Conservation (phyloP, 1,140 invertebrate species). For the Lordiphosa clarofinis region DNA sequence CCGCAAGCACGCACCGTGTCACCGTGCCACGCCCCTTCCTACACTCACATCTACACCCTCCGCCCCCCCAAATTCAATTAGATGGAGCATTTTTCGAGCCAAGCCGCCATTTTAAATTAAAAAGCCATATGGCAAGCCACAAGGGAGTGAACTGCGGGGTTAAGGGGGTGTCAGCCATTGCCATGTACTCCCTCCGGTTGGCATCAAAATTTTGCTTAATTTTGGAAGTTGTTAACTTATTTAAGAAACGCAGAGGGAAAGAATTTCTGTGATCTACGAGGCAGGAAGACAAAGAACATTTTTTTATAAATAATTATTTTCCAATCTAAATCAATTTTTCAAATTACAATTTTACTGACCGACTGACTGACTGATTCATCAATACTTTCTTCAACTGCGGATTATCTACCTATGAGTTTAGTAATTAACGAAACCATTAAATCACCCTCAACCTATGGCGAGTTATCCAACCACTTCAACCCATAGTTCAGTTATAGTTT, state of each 20-base stretch:
- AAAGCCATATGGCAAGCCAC: constrained; percentile 6
- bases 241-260: too few species aligned
- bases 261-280: background rate
- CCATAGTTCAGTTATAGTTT: background rate
- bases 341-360: too few species aligned
- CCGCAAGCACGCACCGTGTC: constrained; percentile 49
- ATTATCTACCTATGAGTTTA: too few species aligned
- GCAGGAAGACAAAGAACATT: too few species aligned
- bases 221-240: constrained; percentile 2
- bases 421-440: too few species aligned
- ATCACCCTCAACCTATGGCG: too few species aligned
- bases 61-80: constrained; percentile 33
- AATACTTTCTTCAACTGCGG: too few species aligned
- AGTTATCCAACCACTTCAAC: background rate
- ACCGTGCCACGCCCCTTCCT: background rate
- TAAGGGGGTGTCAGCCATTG: background rate
- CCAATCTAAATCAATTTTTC: too few species aligned
- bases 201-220: background rate
- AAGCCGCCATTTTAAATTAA: constrained; percentile 15
- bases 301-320: too few species aligned
- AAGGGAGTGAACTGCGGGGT: background rate
- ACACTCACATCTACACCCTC: background rate
- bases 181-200: too few species aligned
- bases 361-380: too few species aligned
- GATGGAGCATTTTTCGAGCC: constrained; percentile 20